Conservation (phyloP, 2,797 vertebrate species). For the Podarcis siculus region DNA sequence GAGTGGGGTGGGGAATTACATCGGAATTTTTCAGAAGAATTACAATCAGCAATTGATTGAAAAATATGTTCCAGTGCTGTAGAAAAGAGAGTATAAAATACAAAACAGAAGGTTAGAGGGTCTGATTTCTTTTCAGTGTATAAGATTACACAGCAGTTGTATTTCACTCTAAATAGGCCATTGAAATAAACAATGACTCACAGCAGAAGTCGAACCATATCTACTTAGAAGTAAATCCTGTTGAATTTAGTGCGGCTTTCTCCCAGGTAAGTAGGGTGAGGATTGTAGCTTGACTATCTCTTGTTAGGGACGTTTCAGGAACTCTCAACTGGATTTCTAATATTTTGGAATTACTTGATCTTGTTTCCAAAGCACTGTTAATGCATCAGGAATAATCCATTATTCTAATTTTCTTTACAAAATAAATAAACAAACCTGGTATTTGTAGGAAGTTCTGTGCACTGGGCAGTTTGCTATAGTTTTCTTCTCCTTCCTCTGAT, state of each 20-base stretch:
- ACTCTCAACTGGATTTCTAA: too few relatives aligned
- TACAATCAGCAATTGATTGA: slow-evolving; percentile 58
- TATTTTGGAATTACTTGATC: not conserved
- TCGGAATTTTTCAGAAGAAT: slow-evolving; percentile 62
- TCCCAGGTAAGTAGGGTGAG: not conserved
- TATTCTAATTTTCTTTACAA: not conserved
- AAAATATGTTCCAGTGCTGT: slow-evolving; percentile 43
- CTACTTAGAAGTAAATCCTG: too few relatives aligned
- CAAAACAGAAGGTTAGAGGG: slow-evolving; percentile 42
- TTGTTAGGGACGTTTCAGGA: not conserved
- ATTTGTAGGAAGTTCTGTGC: not conserved
- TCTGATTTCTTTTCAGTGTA: slow-evolving; percentile 36
- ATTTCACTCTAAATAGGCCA: slow-evolving; percentile 1
- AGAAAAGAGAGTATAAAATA: slow-evolving; percentile 48
- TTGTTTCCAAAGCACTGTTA: not conserved
- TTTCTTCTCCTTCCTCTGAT: not conserved
- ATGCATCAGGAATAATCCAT: not conserved
- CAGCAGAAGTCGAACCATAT: not conserved
- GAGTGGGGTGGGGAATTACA: slow-evolving; percentile 47
- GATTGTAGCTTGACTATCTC: not conserved
- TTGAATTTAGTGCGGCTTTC: too few relatives aligned
- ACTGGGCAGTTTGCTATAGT: not conserved
- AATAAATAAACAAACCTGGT: too few relatives aligned
- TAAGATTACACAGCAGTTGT: slow-evolving; percentile 21
- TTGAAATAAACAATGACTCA: not conserved